phyloP scores from a whole-genome alignment of 2,797 vertebrate species.

The Erethizon dorsatum region DNA sequence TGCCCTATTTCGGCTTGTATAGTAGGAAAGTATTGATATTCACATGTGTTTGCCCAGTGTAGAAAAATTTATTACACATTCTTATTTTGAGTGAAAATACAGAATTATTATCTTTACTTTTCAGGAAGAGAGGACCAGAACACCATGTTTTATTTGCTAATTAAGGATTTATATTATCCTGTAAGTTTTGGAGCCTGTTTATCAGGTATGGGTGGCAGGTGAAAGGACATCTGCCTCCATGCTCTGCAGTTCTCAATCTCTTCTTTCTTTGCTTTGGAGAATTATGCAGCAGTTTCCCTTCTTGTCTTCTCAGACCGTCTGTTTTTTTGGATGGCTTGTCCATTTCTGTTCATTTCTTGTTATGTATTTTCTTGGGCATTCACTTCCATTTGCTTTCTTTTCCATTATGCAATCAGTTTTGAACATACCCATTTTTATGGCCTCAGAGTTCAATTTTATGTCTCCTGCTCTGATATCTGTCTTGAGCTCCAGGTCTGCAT shows the following conservation, averaged over 20 bases:
- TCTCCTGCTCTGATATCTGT: not conserved
- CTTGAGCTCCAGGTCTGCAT: not conserved
- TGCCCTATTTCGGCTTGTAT: not conserved
- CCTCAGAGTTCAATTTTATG: not conserved
- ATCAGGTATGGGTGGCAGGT: fast-evolving
- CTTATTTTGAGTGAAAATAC: slow-evolving; percentile 26
- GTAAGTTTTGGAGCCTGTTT: not conserved
- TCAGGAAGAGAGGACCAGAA: not conserved
- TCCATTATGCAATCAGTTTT: not conserved
- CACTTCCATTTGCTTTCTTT: not conserved
- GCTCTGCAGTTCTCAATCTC: not conserved
- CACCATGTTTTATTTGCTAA: not conserved
- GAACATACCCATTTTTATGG: not conserved
- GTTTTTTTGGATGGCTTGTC: not conserved
- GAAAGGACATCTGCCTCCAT: not conserved
- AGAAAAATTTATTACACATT: not conserved
- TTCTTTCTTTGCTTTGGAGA: not conserved
- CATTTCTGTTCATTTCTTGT: not conserved
- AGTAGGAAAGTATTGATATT: not conserved
- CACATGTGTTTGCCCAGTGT: not conserved
- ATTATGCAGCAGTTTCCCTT: not conserved
- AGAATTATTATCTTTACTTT: slow-evolving; percentile 21
- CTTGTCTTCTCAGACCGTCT: not conserved
- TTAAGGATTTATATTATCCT: not conserved
- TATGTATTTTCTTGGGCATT: not conserved